Evolutionary conservation across 2,888 invertebrate species (phyloP), one percentile per base, ranked within the genome.

Genomic region (Dorcus hopei): DNA sequence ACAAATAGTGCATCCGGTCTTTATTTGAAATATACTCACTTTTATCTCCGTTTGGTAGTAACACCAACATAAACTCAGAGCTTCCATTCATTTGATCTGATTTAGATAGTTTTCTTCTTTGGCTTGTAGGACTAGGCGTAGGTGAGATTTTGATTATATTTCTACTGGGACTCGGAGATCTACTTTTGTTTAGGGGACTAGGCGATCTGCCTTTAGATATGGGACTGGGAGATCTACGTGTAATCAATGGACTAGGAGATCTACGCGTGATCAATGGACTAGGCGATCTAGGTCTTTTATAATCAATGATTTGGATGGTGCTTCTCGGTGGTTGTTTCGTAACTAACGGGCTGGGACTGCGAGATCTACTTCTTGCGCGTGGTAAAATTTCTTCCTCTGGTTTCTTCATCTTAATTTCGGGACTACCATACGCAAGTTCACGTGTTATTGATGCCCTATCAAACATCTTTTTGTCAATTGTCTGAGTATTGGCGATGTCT

Each of bases 41-140:
- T 73, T 70, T 68, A 55, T 72, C 69, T 63, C 70, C 74, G 62
- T 74, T 75, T 51, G 77, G 74, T 65, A 76, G 75, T 19, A 93
- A 81, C 52, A 92, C 89, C 63, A 92, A 80, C 89, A 93, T 90
- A 71, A 91, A 89, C 76, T 93, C 93, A 52, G 88, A 89, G 77
- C 90, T 90, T 42, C 86, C 88, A 52, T 85, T 84, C 47, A 80
- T 68, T 52, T 80, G 81, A 65, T 79, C 81, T 52, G 78, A 79
- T 45, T 78, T 79, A 7, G 60, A 57, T 26, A 51, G 33, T 62
- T 62, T 52, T 61, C 66, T 59, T 57, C 48, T 52, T 50, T 52
- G 39, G 38, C 48, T 43, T 9, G 54, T 53, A 53, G 56, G 58
- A 5, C 49, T 54, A 41, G 55, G 53, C 52, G 54, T 54, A 47